phyloP scores from a whole-genome alignment of 2,888 invertebrate genomes.

The Lepidochitona cinerea region DNA sequence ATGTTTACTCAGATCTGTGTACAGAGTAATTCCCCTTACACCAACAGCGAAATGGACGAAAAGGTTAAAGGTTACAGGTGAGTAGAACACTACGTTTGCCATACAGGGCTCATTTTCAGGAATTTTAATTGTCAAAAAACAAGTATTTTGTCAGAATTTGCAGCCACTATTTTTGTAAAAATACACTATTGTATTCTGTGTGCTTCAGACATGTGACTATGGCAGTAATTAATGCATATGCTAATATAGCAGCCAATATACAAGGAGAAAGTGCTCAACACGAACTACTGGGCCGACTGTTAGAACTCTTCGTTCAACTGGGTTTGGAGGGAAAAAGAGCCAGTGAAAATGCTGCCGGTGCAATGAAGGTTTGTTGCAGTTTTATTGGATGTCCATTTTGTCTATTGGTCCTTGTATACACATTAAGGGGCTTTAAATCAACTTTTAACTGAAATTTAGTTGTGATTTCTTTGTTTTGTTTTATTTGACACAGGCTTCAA shows the following conservation, averaged over 20 bases:
- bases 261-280: slow-evolving; percentile 83
- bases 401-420: not conserved
- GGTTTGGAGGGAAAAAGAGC: slow-evolving; percentile 97
- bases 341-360: slow-evolving; percentile 88
- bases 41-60: slow-evolving; percentile 51
- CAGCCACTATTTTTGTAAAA: no score
- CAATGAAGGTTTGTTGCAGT: slow-evolving; percentile 73
- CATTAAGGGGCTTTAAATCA: not conserved
- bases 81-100: no score
- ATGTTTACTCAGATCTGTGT: slow-evolving; percentile 97
- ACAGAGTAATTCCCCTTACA: slow-evolving; percentile 80
- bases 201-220: slow-evolving; percentile 87
- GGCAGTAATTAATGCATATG: slow-evolving; percentile 95
- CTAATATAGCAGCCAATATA: slow-evolving; percentile 95
- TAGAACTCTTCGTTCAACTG: slow-evolving; percentile 97
- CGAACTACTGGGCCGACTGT: slow-evolving; percentile 87
- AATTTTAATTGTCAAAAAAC: no score
- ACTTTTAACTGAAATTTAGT: not conserved
- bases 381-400: not conserved
- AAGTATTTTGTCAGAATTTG: no score
- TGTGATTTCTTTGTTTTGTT: slow-evolving; percentile 12
- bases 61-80: slow-evolving; percentile 70
- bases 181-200: no score
- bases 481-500: slow-evolving; percentile 85
- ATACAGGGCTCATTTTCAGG: no score